Evolutionary conservation across 64 coral and sea anemone species (phyloP), one percentile per base, ranked within the genome.

Genomic region (Montipora foliosa): DNA sequence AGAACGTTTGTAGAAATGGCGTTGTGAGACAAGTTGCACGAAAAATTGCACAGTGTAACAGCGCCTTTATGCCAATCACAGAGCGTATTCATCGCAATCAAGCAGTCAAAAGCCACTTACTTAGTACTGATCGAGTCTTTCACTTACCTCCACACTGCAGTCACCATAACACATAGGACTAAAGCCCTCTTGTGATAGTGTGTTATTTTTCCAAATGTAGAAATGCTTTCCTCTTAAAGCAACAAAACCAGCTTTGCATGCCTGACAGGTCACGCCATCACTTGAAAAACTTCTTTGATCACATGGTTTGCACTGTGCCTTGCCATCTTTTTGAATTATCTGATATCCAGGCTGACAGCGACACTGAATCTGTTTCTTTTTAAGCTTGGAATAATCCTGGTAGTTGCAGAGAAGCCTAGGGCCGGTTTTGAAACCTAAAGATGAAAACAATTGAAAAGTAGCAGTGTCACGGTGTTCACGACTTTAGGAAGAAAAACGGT

Each of bases 151-250:
- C 11, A 81, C 67, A 7, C 21, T 76, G 49, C 93, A 94, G 68
- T 90, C 71, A 67, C 93, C 93, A 67, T 51, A 52, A 78, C 93
- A 94, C 5, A 68, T 19, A 9, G 93, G 75, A 48, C 44, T 84
- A 57, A 94, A 94, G 3, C 93, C 93, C 37, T 90, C 44, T 8
- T 37, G 37, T 37, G 79, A 88, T 52, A 94, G 47, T 16, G 93
- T 52, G 61, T 89, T 77, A 5, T 79, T 67, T 12, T 70, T 80
- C 93, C 93, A 94, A 45, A 84, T 29, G 21, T 85, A 85, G 73
- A 84, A 94, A 90, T 94, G 93, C 45, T 94, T 94, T 6, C 93
- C 93, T 47, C 72, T 73, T 5, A 94, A 83, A 1, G 93, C 93
- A 21, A 90, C 93, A 17, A 79, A 80, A 10, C 93, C 93, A 78